Evolutionary conservation across 2,797 vertebrate genomes (phyloP).

Genomic region (Sternarchorhynchus goeldii): DNA sequence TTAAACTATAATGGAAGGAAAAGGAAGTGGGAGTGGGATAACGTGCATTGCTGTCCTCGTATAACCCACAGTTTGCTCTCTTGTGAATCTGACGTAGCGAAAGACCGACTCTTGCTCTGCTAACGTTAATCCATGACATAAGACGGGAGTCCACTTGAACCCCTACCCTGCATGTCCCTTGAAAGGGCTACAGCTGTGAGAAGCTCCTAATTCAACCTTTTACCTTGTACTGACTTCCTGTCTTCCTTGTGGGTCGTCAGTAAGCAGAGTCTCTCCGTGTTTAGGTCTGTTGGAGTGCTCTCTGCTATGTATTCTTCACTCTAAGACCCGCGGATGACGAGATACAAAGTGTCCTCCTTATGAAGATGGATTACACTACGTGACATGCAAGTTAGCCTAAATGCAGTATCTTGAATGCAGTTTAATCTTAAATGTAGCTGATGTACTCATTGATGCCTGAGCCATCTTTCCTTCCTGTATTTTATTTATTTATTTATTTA

Average conservation of each 20-base stretch:
- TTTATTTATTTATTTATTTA: no score
- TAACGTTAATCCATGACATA: constrained; percentile 35
- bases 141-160: constrained; percentile 51
- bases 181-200: constrained; percentile 44
- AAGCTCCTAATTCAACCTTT: constrained; percentile 45
- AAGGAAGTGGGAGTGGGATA: neutral
- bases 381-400: neutral
- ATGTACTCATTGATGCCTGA: neutral
- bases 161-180: constrained; percentile 22
- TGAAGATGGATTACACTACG: neutral
- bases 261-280: neutral
- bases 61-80: constrained; percentile 40
- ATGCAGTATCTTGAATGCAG: neutral
- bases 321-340: neutral
- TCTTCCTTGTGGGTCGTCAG: no score
- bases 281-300: neutral
- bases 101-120: constrained; percentile 35
- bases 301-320: no score
- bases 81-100: constrained; percentile 33
- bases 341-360: neutral
- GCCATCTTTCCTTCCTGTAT: constrained; percentile 3
- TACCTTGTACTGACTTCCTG: no score
- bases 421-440: neutral
- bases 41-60: neutral
- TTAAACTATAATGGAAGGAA: constrained; percentile 2